Conservation (phyloP, 2,888 invertebrate genomes). For the Myopa testacea region DNA sequence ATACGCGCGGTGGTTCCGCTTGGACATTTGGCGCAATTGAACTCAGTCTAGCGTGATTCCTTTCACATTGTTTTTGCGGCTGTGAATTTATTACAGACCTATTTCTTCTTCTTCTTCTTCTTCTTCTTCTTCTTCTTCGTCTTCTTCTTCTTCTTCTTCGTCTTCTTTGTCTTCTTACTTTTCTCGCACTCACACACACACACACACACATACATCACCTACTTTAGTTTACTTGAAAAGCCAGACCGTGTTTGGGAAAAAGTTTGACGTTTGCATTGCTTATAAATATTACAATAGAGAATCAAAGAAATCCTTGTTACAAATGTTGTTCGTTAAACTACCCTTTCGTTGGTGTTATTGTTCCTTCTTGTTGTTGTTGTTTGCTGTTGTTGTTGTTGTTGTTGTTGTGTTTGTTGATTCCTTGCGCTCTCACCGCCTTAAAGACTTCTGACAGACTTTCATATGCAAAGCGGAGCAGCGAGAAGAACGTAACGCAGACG, state of each 20-base stretch:
- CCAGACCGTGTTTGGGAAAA: too few species aligned
- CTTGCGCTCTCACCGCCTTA: not conserved
- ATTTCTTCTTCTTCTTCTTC: not conserved
- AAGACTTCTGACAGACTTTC: not conserved
- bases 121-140: not conserved
- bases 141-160: not conserved
- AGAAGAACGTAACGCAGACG: not conserved
- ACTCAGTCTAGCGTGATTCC: constrained; percentile 51
- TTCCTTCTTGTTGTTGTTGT: not conserved
- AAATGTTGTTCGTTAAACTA: not conserved
- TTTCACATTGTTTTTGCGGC: constrained; percentile 45
- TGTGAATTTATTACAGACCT: constrained; percentile 33
- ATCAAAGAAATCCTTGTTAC: not conserved
- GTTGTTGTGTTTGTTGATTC: not conserved
- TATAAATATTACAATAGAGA: not conserved
- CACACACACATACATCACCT: too few species aligned
- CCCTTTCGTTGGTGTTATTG: not conserved
- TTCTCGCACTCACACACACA: not conserved
- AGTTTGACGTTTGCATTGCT: too few species aligned
- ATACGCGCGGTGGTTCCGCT: constrained; percentile 39
- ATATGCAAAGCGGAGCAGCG: not conserved
- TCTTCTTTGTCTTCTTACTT: not conserved
- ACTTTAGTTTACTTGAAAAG: too few species aligned
- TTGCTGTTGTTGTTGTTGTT: not conserved
- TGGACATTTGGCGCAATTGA: constrained; percentile 42